Evolutionary conservation across 2,888 invertebrate species (phyloP).

Genomic region (Drosophila neotestacea): DNA sequence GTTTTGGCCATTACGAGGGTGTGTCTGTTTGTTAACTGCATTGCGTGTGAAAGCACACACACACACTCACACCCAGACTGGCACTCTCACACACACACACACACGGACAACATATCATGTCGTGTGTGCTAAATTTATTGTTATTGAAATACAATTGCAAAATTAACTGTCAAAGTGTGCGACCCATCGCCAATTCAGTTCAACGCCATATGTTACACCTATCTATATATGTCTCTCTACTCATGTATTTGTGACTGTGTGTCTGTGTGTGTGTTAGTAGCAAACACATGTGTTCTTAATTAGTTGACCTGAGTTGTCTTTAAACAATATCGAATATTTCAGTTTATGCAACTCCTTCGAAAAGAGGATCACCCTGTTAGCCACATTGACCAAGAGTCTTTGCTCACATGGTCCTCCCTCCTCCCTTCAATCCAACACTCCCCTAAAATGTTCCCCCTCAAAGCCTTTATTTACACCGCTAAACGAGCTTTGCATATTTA

Average conservation of each 20-base stretch:
- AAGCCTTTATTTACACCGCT: constrained; percentile 68
- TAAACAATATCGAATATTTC: constrained; percentile 40
- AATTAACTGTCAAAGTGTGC: constrained; percentile 84
- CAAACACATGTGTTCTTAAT: constrained; percentile 54
- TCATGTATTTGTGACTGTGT: neutral
- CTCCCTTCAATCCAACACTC: neutral
- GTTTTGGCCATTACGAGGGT: constrained; percentile 44
- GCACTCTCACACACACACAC: constrained; percentile 13
- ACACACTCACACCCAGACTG: constrained; percentile 3
- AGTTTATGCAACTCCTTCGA: constrained; percentile 24
- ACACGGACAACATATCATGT: constrained; percentile 69
- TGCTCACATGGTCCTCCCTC: constrained; percentile 13
- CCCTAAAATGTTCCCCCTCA: constrained; percentile 7
- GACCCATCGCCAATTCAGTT: constrained; percentile 69
- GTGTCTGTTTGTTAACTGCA: constrained; percentile 42
- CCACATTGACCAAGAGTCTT: constrained; percentile 51
- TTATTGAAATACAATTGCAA: constrained; percentile 85
- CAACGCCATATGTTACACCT: constrained; percentile 65
- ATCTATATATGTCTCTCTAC: neutral
- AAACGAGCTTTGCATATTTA: constrained; percentile 82
- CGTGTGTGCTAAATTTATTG: constrained; percentile 80
- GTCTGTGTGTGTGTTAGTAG: constrained; percentile 3
- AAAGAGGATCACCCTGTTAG: constrained; percentile 31
- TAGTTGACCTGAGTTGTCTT: constrained; percentile 52
- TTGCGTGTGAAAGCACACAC: constrained; percentile 46